phyloP scores from a whole-genome alignment of 2,888 invertebrate genomes.

The Arge pagana region DNA sequence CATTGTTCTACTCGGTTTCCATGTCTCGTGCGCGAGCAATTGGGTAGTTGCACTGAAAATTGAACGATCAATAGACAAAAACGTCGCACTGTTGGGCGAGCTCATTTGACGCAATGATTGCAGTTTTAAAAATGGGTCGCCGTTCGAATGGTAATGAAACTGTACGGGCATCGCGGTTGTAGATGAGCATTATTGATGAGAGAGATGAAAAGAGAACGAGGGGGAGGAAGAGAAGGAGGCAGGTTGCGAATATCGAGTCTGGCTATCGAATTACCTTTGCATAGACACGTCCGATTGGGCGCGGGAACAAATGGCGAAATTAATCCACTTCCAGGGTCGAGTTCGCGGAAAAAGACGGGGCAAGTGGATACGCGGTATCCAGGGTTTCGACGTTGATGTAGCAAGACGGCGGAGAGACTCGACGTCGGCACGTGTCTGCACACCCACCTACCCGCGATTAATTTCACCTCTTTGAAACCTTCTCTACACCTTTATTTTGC shows the following conservation, averaged over 20 bases:
- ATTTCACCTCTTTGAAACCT: constrained; percentile 10
- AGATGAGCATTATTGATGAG: no score
- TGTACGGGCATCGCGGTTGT: no score
- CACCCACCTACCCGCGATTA: constrained; percentile 3
- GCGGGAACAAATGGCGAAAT: constrained; percentile 15
- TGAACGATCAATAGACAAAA: no score
- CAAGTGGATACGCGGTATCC: no score
- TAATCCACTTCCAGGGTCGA: constrained; percentile 16
- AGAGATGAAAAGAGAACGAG: not conserved
- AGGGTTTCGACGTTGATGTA: constrained; percentile 16
- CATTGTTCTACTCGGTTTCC: no score
- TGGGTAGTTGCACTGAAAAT: no score
- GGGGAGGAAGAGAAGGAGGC: not conserved
- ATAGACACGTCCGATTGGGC: constrained; percentile 9
- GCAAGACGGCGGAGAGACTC: constrained; percentile 8
- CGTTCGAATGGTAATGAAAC: no score
- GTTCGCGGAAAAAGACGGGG: constrained; percentile 9
- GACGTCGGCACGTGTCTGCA: constrained; percentile 2
- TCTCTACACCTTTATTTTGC: constrained; percentile 14
- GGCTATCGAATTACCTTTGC: constrained; percentile 12
- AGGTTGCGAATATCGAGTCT: constrained; percentile 3
- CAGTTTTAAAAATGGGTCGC: no score
- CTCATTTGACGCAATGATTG: no score
- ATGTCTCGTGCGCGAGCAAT: no score
- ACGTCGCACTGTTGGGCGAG: no score